phyloP scores from a whole-genome alignment of 2,797 vertebrate species.

The Helostoma temminkii region DNA sequence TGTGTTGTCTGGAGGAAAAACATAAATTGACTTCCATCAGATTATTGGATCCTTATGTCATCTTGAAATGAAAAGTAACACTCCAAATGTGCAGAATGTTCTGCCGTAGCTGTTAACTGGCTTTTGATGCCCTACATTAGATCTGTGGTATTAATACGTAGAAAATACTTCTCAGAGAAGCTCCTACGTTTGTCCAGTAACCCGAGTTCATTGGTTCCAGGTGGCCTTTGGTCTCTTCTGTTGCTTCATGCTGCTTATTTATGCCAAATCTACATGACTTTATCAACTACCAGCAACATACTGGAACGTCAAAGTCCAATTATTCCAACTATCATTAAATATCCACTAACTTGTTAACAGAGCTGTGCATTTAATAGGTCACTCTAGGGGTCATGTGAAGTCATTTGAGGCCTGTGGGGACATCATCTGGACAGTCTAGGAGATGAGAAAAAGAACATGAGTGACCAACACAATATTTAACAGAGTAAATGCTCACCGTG shows the following conservation, averaged over 20 bases:
- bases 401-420: neutral
- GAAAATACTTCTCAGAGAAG: neutral
- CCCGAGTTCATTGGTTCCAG: neutral
- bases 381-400: neutral
- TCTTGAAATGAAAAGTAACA: neutral
- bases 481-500: neutral
- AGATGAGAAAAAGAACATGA: neutral
- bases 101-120: too few species aligned
- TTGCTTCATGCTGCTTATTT: neutral
- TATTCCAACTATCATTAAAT: neutral
- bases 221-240: slow-evolving; percentile 2
- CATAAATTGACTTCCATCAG: neutral
- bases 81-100: too few species aligned
- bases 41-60: neutral
- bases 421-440: neutral
- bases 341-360: neutral
- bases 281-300: neutral
- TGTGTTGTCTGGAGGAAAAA: neutral
- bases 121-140: too few species aligned
- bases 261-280: neutral
- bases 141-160: neutral
- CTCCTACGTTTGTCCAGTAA: slow-evolving; percentile 6
- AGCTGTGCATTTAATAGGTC: neutral
- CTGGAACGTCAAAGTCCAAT: neutral
- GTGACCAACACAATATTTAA: neutral